Conservation (phyloP, 1,140 invertebrate species). For the Scaptomyza graminum region DNA sequence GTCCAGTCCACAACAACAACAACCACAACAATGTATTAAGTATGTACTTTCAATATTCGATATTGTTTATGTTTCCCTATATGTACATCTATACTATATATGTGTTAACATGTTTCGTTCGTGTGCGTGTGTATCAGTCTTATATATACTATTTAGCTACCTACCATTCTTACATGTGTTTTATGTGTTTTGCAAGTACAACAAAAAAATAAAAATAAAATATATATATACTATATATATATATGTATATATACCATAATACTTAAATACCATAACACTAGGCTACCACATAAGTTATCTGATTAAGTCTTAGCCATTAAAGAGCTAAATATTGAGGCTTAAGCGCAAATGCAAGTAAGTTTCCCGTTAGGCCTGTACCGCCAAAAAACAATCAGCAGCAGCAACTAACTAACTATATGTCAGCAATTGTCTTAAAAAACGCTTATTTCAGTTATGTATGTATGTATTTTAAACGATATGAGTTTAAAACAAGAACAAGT, state of each 20-base stretch:
- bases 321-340: not conserved
- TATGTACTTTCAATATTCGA: slow-evolving; percentile 8
- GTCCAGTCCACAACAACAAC: slow-evolving; percentile 25
- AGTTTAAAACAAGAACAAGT: slow-evolving; percentile 37
- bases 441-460: slow-evolving; percentile 39
- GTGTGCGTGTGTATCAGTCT: slow-evolving; percentile 10
- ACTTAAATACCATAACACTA: slow-evolving; percentile 27
- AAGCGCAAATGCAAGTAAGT: slow-evolving; percentile 18
- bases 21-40: slow-evolving; percentile 18
- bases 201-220: slow-evolving; percentile 28
- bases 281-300: slow-evolving; percentile 41
- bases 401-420: not conserved
- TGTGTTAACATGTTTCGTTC: slow-evolving; percentile 29
- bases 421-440: not conserved
- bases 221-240: no score
- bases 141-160: no score
- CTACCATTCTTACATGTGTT: slow-evolving; percentile 38
- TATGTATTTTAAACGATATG: slow-evolving; percentile 27
- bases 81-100: slow-evolving; percentile 28
- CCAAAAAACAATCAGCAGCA: slow-evolving; percentile 25
- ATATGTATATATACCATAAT: slow-evolving; percentile 5
- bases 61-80: slow-evolving; percentile 13
- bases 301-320: slow-evolving; percentile 14
- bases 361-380: slow-evolving; percentile 18
- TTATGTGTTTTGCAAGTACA: slow-evolving; percentile 46